Conservation (phyloP, 2,888 invertebrate genomes). For the Hirtodrosophila trivittata region DNA sequence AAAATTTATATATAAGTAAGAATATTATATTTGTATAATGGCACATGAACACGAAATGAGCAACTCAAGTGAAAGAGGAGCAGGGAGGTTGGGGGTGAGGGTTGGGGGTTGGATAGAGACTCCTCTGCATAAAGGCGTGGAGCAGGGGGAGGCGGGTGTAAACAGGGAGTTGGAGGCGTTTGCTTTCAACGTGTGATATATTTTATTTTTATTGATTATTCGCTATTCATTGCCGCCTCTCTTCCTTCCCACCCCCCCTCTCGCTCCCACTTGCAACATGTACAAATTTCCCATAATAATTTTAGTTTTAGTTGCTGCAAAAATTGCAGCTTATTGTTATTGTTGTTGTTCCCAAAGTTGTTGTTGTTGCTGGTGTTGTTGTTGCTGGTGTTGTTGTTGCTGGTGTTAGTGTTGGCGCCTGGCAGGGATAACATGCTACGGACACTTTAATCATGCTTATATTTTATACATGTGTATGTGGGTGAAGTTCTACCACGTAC, state of each 20-base stretch:
- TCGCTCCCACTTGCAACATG: constrained; percentile 34
- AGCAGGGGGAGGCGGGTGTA: not conserved
- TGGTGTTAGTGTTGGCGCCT: constrained; percentile 28
- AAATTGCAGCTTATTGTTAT: constrained; percentile 30
- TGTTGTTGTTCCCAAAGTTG: constrained; percentile 19
- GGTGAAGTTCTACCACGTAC: constrained; percentile 16
- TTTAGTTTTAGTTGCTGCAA: constrained; percentile 50
- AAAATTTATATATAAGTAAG: constrained; percentile 39
- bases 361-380: constrained; percentile 16
- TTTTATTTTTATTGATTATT: constrained; percentile 79
- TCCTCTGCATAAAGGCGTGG: not conserved
- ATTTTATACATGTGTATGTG: constrained; percentile 61
- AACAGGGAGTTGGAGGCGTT: constrained; percentile 21
- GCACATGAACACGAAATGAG: constrained; percentile 77
- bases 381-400: constrained; percentile 20
- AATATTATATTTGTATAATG: constrained; percentile 78
- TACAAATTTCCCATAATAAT: constrained; percentile 70
- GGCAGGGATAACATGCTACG: constrained; percentile 68
- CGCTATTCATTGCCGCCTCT: constrained; percentile 49
- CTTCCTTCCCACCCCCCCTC: not conserved
- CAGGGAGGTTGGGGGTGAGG: constrained; percentile 5
- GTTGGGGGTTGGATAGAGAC: constrained; percentile 1
- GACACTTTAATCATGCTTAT: constrained; percentile 76
- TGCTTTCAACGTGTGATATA: constrained; percentile 74
- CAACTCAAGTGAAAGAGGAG: constrained; percentile 33